Base-by-base conservation (phyloP, 2,888 invertebrate genomes). In the Pherbina coryleti region DNA sequence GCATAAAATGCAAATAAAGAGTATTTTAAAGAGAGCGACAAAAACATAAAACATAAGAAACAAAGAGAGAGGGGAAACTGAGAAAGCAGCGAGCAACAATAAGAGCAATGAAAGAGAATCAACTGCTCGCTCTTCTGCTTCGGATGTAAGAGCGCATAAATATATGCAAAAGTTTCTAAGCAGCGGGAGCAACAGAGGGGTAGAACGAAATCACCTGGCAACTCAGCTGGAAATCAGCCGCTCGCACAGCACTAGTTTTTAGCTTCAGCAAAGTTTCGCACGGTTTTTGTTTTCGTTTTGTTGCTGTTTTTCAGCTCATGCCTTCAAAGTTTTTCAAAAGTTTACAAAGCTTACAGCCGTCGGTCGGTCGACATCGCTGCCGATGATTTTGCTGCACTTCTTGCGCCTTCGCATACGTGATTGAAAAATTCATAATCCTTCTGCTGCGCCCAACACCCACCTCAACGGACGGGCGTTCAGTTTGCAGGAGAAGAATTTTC, bases 211-310 rank as follows among this genome's bases (percentile, higher is more conserved):
- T 85, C 86, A 86, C 86, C 85, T 85, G 86, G 84, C 84, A 86
- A 85, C 87, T 87, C 88, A 88, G 86, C 88, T 88, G 88, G 86
- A 86, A 86, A 85, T 87, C 88, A 88, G 88, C 88, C 86, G 87
- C 86, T 88, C 82, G 80, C 75, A 53, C 11, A 44, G 14, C 11
- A 44, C 44, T 44, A 14, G 11, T 44, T 44, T 44, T 44, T 14
- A 44, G 44, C 44, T 44, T 44, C 44, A 44, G 44, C 44, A 7
- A 44, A 76, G 76, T 75, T 77, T 31, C 70, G 22, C 44, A 69
- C 67, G 14, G 22, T 51, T 51, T 69, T 64, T 60, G n/a, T 67
- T 19, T 37, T 44, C 14, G 2, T 19, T 11, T 4, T 37, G 67
- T 19, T 19, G 49, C 44, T 69, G 25, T 22, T 17, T 3, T 25